phyloP scores from a whole-genome alignment of 2,888 invertebrate species.

The Trimorus sp. region DNA sequence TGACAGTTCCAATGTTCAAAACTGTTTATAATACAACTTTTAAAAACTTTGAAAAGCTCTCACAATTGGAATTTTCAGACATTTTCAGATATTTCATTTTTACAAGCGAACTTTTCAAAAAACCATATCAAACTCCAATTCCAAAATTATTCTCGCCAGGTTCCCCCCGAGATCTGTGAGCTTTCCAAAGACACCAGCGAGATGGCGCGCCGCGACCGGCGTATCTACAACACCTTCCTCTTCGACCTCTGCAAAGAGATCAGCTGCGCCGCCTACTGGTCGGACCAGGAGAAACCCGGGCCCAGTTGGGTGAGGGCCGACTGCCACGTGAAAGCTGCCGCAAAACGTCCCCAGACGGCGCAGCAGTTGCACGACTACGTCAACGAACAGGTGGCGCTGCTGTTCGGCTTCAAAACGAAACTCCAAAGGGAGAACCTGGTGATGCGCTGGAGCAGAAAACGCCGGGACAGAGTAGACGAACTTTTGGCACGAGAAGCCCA shows the following conservation, averaged over 20 bases:
- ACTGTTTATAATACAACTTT: no score
- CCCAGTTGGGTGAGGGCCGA: conserved; percentile 83
- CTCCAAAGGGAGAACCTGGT: conserved; percentile 83
- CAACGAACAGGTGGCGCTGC: conserved; percentile 82
- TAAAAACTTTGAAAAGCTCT: no score
- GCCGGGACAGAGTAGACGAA: conserved; percentile 88
- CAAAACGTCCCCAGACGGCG: conserved; percentile 81
- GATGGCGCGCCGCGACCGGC: conserved; percentile 73
- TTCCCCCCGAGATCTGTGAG: conserved; percentile 76
- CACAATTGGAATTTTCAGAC: no score
- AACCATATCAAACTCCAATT: no score
- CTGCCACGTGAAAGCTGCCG: conserved; percentile 80
- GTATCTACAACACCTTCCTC: conserved; percentile 84
- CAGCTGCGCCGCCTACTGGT: conserved; percentile 82
- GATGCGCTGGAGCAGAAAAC: conserved; percentile 85
- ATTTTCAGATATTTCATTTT: no score
- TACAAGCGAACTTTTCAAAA: no score
- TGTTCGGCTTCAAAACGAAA: conserved; percentile 83
- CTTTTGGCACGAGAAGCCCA: conserved; percentile 87
- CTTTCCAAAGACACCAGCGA: conserved; percentile 75
- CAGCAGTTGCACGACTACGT: conserved; percentile 82
- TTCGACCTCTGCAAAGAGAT: conserved; percentile 86
- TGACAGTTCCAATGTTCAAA: no score
- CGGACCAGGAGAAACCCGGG: conserved; percentile 80
- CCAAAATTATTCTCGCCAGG: conserved; percentile 51